A percentile compares a stretch with the other conserved stretches of the same genome.
Conservation (phyloP, 2,113 vertebrate genomes). For the Sebastes fasciatus region DNA sequence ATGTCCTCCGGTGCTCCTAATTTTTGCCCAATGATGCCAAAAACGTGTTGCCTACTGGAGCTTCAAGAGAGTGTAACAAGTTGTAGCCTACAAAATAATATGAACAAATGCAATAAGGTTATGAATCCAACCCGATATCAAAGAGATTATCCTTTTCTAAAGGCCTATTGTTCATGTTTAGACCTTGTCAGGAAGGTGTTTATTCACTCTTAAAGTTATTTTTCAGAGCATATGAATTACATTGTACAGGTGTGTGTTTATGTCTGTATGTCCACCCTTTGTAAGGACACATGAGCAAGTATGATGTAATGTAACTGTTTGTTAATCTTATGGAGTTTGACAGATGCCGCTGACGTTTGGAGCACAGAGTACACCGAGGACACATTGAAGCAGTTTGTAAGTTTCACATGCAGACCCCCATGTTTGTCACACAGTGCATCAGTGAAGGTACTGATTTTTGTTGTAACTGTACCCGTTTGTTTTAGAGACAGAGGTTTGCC, state of each 20-base stretch:
- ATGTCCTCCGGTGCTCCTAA: no score
- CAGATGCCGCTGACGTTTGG: slow-evolving; percentile 74
- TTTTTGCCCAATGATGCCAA: no score
- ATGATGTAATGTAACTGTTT: not conserved
- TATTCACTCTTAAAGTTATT: no score
- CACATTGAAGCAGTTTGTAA: slow-evolving; percentile 64
- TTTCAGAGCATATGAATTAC: no score
- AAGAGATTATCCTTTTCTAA: not conserved
- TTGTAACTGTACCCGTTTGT: slow-evolving; percentile 31
- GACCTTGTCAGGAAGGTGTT: not conserved
- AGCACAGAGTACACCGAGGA: slow-evolving; percentile 68
- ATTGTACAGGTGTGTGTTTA: not conserved
- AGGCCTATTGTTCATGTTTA: not conserved
- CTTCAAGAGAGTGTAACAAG: no score
- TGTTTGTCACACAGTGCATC: not conserved
- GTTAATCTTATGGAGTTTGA: slow-evolving; percentile 65
- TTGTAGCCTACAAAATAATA: no score
- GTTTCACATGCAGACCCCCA: not conserved
- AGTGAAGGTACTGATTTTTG: not conserved
- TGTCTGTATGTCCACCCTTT: not conserved
- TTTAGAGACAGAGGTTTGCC: slow-evolving; percentile 66
- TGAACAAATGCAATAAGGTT: no score
- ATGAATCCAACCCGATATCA: not conserved
- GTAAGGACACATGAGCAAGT: not conserved
- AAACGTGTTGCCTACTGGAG: no score